phyloP scores from a whole-genome alignment of 2,797 vertebrate species.

The Cyclopterus lumpus region DNA sequence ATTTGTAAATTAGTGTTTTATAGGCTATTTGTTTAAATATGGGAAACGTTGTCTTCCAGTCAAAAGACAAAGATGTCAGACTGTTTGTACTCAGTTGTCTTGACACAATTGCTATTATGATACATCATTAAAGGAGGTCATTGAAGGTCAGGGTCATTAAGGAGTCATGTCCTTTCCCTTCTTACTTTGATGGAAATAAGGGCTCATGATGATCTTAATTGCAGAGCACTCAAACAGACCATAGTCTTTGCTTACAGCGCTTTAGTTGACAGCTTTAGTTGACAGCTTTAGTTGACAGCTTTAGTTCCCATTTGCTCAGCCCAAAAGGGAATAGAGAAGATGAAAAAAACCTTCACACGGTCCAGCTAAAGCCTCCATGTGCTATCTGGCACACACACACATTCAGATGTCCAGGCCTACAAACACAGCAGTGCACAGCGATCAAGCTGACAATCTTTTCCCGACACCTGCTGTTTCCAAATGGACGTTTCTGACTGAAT shows the following conservation, averaged over 20 bases:
- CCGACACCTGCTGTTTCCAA: slow-evolving; percentile 27
- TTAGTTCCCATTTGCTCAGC: slow-evolving; percentile 34
- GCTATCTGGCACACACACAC: slow-evolving; percentile 3
- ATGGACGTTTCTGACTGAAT: slow-evolving; percentile 48
- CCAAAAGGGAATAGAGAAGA: slow-evolving; percentile 9
- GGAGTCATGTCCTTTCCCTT: slow-evolving; percentile 24
- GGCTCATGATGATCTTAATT: slow-evolving; percentile 34
- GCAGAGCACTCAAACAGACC: slow-evolving; percentile 40
- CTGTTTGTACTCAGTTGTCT: slow-evolving; percentile 12
- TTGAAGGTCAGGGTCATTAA: slow-evolving; percentile 35
- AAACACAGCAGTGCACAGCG: not conserved
- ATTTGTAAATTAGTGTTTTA: slow-evolving; percentile 1
- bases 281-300: slow-evolving; percentile 2
- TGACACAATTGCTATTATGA: slow-evolving; percentile 15
- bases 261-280: slow-evolving; percentile 20
- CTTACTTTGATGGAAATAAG: slow-evolving; percentile 32
- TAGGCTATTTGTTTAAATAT: not conserved
- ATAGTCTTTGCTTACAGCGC: slow-evolving; percentile 19
- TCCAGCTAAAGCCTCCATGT: not conserved
- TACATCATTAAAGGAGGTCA: slow-evolving; percentile 14
- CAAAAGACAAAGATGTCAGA: not conserved
- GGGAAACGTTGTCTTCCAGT: not conserved
- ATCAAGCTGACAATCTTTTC: slow-evolving; percentile 18
- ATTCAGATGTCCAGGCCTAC: not conserved
- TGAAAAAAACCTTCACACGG: slow-evolving; percentile 22